Base-by-base conservation (phyloP, 2,797 vertebrate species). In the Syngnathus rostellatus region DNA sequence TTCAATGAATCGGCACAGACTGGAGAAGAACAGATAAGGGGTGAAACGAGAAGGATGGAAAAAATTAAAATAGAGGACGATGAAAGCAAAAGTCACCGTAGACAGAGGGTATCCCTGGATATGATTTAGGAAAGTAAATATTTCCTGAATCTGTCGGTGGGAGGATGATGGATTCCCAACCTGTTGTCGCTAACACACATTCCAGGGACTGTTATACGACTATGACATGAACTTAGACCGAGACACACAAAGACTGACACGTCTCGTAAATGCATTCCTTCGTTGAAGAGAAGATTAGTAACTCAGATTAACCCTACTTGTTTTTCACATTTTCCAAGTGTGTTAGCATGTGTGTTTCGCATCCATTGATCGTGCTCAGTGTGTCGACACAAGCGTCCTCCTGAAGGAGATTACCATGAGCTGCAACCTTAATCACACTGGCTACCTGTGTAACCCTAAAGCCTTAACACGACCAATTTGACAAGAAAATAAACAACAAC, bases 71-170 rank as follows among this genome's bases (percentile, higher is more conserved):
- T 19, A 43, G 43, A 0, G 0, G 16, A 53, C 17, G 72, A 54
- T 40, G 25, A 38, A 48, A 67, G 19, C 65, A 70, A 72, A 77
- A 71, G 68, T 76, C 76, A 76, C 62, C 67, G 41, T 75, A 31
- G 62, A 67, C 25, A 19, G 62, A 57, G 68, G 76, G 70, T 82
- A 81, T 72, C 79, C 86, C 88, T 86, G 86, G 84, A 85, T 89
- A 86, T 89, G 88, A 91, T 90, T 90, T 88, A 66, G 72, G 78
- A 77, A 81, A 82, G 81, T 91, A 91, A 91, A 91, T 90, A 92
- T 90, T 91, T 91, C 89, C 85, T 87, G 78, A 70, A 78, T 81
- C 86, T 89, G 87, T 88, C 89, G 89, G 87, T 76, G 74, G 84
- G 80, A 75, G 80, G 66, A 71, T 88, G 82, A 86, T 83, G 88